Evolutionary conservation across 53 echinoderm and acorn worm species (phyloP), one percentile per base, ranked within the genome.

Genomic region (Glandiceps talaboti): DNA sequence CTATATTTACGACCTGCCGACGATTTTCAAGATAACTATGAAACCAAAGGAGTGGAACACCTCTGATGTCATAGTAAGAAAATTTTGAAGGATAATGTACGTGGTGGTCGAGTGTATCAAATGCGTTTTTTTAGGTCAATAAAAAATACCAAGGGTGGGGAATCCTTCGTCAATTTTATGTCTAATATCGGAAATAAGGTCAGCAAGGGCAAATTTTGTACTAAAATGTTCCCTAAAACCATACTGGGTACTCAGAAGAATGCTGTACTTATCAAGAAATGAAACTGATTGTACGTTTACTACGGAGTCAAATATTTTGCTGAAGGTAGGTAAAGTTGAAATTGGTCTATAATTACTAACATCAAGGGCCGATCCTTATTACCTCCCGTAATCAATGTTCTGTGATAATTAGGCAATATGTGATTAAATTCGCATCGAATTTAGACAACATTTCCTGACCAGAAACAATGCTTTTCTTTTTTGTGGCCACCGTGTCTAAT

Each of bases 31-130:
- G 14, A 30, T 82, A 82, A 74, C 82, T 82, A 25, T 82, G 28
- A 30, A 82, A 82, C 82, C 80, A 80, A 1, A 12, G 28, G 1
- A 33, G 73, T 27, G 80, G 27, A 14, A 26, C 10, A 28, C 80
- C 80, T 80, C 80, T 31, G 25, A 80, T 64, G 14, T 45, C 80
- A 78, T 78, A 32, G 1, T 78, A 27, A 31, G 64, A 12, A 78
- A 32, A 31, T 78, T 78, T 0, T 78, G 1, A 12, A 78, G 31
- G 1, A 78, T 10, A 31, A 78, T 78, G 10, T 25, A 26, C n/a
- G n/a, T n/a, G n/a, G 26, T 78, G 79, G 32, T 78, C 79, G 6
- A 78, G 30, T 28, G 79, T 78, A 78, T 78, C 79, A 26, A 78
- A 78, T 31, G 31, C 32, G 30, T 76, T 31, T 32, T 31, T 27